Evolutionary conservation across 1,140 invertebrate genomes (phyloP), one percentile per base, ranked within the genome.

Genomic region (Drosophila auraria): DNA sequence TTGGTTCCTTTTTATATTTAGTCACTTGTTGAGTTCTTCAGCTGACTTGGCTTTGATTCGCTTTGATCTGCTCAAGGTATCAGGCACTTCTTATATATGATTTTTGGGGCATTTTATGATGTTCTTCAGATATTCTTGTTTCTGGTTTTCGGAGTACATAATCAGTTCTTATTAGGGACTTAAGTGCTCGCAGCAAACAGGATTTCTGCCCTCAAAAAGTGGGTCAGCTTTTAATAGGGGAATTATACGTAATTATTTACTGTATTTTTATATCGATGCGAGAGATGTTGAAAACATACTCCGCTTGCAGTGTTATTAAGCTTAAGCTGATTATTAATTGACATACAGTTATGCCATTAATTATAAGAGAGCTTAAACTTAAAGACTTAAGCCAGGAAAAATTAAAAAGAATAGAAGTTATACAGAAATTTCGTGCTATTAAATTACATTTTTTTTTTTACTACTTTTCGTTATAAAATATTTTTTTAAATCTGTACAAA

Each of bases 151-250:
- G 8, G 6, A 5, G 15, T 14, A 27, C 59, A 40, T 15, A 45
- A 45, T 53, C 45, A 17, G 50, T 56, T 63, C 20, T 63, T 27
- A 44, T 49, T 42, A 42, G 40, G 30, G 17, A 27, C 5, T 58
- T 42, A 38, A 49, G 33, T 30, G 14, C 53, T 5, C 3, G 15
- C 5, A 17, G 9, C 27, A 66, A 75, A 59, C 53, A 20, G 27
- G 60, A 74, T 20, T 69, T 25, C 27, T 8, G 23, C 0, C 20
- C 23, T 15, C 15, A 20, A 15, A 71, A 73, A 65, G 17, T 82
- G 82, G 80, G 82, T 82, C 78, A 86, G 62, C 53, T 17, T 40
- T 68, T 54, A 77, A 27, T 27, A 56, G 23, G 15, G 2, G 14
- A 4, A 11, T 30, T 58, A 17, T 5, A 12, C 25, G 36, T 47